These are phyloP conservation scores for Peromyscus eremicus DNA, from an alignment of 2,797 vertebrate genomes.

Conservation along the genomic window DNA sequence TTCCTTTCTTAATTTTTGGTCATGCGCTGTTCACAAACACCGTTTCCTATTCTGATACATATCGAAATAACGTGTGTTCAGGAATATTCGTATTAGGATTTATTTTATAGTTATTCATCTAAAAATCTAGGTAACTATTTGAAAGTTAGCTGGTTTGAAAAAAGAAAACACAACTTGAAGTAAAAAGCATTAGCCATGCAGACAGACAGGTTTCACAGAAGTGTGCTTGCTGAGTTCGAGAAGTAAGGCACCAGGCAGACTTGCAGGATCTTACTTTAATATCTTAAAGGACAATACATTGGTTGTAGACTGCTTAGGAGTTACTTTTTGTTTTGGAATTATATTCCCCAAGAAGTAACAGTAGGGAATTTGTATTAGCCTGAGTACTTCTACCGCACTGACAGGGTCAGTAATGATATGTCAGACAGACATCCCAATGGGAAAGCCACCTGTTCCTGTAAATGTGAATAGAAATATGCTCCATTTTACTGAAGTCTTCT, in stretches of 20 bases:
- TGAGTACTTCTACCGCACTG: not conserved
- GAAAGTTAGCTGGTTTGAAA: conserved; percentile 15
- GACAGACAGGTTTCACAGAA: conserved; percentile 49
- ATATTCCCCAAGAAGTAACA: not conserved
- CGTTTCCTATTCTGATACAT: not conserved
- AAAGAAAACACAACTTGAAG: conserved; percentile 65
- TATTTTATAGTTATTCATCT: conserved; percentile 1
- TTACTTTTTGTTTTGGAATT: conserved; percentile 1
- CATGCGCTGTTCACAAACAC: not conserved
- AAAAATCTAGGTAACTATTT: conserved; percentile 22
- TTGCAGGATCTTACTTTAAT: conserved; percentile 20
- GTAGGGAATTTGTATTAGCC: not conserved
- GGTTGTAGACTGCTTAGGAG: not conserved
- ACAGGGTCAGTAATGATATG: not conserved
- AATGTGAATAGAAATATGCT: not conserved
- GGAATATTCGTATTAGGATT: not conserved
- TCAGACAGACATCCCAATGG: not conserved
- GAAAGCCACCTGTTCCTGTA: not conserved
- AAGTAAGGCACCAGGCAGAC: conserved; percentile 1
- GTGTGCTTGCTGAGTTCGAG: conserved; percentile 7
- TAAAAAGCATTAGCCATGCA: conserved; percentile 9
- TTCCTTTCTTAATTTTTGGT: not conserved
- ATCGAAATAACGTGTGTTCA: not conserved
- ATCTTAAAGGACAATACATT: conserved; percentile 49
- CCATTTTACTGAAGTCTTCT: not conserved